Evolutionary conservation across 2,888 invertebrate genomes (phyloP).

Genomic region (Orthosia gothica): DNA sequence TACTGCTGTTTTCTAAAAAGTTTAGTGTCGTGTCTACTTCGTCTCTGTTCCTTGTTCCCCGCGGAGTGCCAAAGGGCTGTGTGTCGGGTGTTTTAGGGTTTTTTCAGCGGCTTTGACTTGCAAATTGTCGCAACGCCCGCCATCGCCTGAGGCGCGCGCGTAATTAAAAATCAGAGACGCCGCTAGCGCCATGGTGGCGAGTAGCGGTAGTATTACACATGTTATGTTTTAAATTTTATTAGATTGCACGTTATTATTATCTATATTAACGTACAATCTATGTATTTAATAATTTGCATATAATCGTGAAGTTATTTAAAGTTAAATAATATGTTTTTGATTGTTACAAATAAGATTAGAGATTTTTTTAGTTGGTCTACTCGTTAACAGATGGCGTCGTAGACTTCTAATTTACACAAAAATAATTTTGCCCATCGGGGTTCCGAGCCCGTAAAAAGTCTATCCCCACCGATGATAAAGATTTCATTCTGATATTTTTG

Average conservation of each 20-base stretch:
- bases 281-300: no score
- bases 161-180: constrained; percentile 86
- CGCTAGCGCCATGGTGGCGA: constrained; percentile 75
- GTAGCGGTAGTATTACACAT: constrained; percentile 68
- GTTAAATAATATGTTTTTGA: no score
- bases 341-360: no score
- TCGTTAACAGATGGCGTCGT: constrained; percentile 51
- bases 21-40: background rate
- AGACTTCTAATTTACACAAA: background rate
- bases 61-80: constrained; percentile 85
- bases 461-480: no score
- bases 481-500: no score
- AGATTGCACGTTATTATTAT: background rate
- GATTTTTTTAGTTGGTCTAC: background rate
- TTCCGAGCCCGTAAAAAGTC: no score
- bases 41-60: constrained; percentile 68
- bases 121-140: constrained; percentile 85
- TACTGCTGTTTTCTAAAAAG: background rate
- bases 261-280: no score
- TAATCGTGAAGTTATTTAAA: no score
- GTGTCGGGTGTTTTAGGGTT: constrained; percentile 90
- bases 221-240: background rate
- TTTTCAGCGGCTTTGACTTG: constrained; percentile 91
- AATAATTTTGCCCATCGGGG: no score
- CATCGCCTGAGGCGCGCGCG: constrained; percentile 70